Evolutionary conservation across 2,888 invertebrate species (phyloP), one percentile per base, ranked within the genome.

Genomic region (Mimumesa dahlbomi): DNA sequence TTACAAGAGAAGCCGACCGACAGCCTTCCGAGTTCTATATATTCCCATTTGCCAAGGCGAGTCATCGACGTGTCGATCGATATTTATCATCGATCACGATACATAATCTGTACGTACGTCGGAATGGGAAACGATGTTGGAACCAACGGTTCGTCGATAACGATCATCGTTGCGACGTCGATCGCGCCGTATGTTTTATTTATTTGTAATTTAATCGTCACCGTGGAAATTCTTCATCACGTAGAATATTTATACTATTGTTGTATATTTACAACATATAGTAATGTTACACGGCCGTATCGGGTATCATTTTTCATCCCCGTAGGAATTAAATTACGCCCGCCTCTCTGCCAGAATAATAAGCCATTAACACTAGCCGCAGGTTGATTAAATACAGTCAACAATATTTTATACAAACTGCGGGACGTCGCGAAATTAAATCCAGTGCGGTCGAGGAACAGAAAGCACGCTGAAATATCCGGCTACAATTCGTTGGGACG

Each of bases 61-160:
- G 59, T 65, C 59, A 59, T 50, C 64, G 59, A 72, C 59, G 56
- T 59, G 56, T 72, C 72, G 54, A 49, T 48, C 58, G 65, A 54
- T 59, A 58, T 70, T 65, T 42, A 45, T 38, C 50, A 56, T 56
- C 53, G 46, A 56, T 34, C 38, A 59, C 59, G 69, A 21, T 43
- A 45, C n/a, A n/a, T n/a, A n/a, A n/a, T n/a, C n/a, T n/a, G n/a
- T n/a, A n/a, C n/a, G n/a, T n/a, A n/a, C n/a, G n/a, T n/a, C n/a
- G n/a, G n/a, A n/a, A n/a, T n/a, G n/a, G n/a, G n/a, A n/a, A n/a
- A n/a, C n/a, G n/a, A n/a, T n/a, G n/a, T n/a, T n/a, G n/a, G n/a
- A n/a, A n/a, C n/a, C n/a, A n/a, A n/a, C n/a, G n/a, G n/a, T n/a
- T n/a, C n/a, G n/a, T n/a, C n/a, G n/a, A n/a, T n/a, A n/a, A n/a